A percentile compares a stretch with the other conserved stretches of the same genome.
Evolutionary conservation across 2,888 invertebrate genomes (phyloP).

Genomic region (Polyploca ridens): DNA sequence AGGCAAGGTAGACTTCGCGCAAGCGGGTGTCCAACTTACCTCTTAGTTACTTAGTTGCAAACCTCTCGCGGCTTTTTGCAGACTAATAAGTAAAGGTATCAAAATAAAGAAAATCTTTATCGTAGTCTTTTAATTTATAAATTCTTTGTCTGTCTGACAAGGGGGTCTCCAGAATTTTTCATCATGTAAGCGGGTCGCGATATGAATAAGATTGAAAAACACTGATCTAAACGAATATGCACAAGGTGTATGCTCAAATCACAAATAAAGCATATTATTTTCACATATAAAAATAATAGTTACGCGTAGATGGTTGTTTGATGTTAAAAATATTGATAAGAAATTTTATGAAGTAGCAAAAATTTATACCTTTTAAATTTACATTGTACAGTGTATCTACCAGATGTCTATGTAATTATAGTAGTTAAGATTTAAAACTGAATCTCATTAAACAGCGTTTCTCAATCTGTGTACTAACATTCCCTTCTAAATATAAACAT

Average conservation of each 20-base stretch:
- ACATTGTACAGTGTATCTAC: conserved; percentile 38
- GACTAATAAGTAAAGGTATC: too few relatives aligned
- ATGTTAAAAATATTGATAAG: conserved; percentile 30
- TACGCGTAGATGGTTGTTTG: conserved; percentile 30
- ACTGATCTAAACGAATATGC: conserved; percentile 42
- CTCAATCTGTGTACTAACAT: background rate
- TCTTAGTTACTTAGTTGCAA: too few relatives aligned
- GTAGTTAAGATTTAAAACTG: conserved; percentile 30
- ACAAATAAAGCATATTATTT: conserved; percentile 30
- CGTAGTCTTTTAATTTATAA: too few relatives aligned
- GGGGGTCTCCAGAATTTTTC: too few relatives aligned
- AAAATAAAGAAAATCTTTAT: too few relatives aligned
- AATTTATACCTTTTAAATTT: conserved; percentile 35
- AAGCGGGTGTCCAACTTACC: too few relatives aligned
- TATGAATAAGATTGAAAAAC: too few relatives aligned
- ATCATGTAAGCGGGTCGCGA: too few relatives aligned
- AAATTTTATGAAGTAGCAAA: conserved; percentile 28
- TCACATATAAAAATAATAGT: conserved; percentile 22
- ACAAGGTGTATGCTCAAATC: conserved; percentile 57
- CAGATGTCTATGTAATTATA: conserved; percentile 32
- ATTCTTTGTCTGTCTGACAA: too few relatives aligned
- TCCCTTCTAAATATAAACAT: background rate
- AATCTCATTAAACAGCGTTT: conserved; percentile 34
- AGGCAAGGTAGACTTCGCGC: too few relatives aligned
- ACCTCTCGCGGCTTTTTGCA: too few relatives aligned